Percentiles rank a stretch among this genome's conserved stretches.
Conservation (phyloP, 2,113 vertebrate species). For the Thamnaconus septentrionalis region DNA sequence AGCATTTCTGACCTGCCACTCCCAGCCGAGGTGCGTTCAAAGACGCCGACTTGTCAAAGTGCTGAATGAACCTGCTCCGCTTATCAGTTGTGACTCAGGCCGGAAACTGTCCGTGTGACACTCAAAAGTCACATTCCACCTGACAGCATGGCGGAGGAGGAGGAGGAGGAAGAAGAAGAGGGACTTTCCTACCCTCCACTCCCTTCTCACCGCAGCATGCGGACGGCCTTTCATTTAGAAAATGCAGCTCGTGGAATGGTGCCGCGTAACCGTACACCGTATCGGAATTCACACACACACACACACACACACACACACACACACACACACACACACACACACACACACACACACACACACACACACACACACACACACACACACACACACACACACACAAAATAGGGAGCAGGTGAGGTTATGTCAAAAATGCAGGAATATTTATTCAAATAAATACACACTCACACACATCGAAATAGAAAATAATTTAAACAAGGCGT, state of each 20-base stretch:
- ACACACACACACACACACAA: background rate
- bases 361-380: too few relatives aligned
- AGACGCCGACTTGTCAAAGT: conserved; percentile 32
- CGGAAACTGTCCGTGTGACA: conserved; percentile 31
- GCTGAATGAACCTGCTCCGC: conserved; percentile 6
- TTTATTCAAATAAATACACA: conserved; percentile 94
- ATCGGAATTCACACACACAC: too few relatives aligned
- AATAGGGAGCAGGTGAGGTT: conserved; percentile 1
- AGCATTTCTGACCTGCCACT: conserved; percentile 15
- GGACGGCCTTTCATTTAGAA: conserved; percentile 42
- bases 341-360: too few relatives aligned
- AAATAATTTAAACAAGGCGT: conserved; percentile 87
- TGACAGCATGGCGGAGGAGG: conserved; percentile 28
- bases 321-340: too few relatives aligned
- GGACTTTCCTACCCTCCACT: conserved; percentile 62
- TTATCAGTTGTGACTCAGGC: conserved; percentile 57
- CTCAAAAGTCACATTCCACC: conserved; percentile 57
- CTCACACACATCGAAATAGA: conserved; percentile 79
- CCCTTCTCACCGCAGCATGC: conserved; percentile 25
- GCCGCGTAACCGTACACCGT: background rate
- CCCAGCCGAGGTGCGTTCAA: conserved; percentile 52
- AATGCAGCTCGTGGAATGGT: conserved; percentile 12
- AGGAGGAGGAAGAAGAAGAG: conserved; percentile 2
- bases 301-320: too few relatives aligned
- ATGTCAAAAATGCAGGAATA: conserved; percentile 68